Evolutionary conservation across 2,888 invertebrate species (phyloP), one percentile per base, ranked within the genome.

Genomic region (Bombyx huttoni): DNA sequence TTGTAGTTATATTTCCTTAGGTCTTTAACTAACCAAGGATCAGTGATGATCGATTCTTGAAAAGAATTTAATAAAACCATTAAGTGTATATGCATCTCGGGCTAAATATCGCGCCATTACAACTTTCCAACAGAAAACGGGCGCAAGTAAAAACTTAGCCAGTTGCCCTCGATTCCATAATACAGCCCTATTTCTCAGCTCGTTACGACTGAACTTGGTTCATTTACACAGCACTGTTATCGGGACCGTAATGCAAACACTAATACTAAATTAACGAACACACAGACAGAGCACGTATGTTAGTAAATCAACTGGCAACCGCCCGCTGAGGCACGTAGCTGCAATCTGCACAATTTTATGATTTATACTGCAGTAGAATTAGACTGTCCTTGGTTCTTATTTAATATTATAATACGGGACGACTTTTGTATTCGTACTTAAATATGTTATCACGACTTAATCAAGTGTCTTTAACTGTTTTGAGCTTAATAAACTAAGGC

Each of bases 161-260:
- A 24, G 24, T 24, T 24, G 24, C 24, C 24, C 24, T 40, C 12
- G 12, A 10, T 40, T 40, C 40, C 40, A 10, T 10, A 40, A 1
- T 12, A 10, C 35, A 50, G 47, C 52, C 55, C 52, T 50, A 59
- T 53, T 58, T 56, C 55, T 58, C 57, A 57, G 50, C 56, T 60
- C 56, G 57, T 61, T 61, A 60, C 52, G 49, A 46, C 54, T 49
- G 52, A 61, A 62, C 57, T 62, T 58, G 55, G 60, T 54, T 53
- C 58, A 55, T 51, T 51, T 49, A 48, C 52, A 61, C 58, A 57
- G 47, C 49, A 46, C 13, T 48, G 57, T 57, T 62, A 62, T 67
- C 58, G 56, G 58, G n/a, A 13, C 46, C 48, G 50, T 24, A 52
- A 48, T 65, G 70, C 65, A 64, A 73, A 67, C 61, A 60, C 58